Percentiles rank a stretch among this genome's conserved stretches.
These are phyloP conservation scores for Gnatocerus cornutus DNA, from an alignment of 2,888 invertebrate species.

Conservation along the genomic window DNA sequence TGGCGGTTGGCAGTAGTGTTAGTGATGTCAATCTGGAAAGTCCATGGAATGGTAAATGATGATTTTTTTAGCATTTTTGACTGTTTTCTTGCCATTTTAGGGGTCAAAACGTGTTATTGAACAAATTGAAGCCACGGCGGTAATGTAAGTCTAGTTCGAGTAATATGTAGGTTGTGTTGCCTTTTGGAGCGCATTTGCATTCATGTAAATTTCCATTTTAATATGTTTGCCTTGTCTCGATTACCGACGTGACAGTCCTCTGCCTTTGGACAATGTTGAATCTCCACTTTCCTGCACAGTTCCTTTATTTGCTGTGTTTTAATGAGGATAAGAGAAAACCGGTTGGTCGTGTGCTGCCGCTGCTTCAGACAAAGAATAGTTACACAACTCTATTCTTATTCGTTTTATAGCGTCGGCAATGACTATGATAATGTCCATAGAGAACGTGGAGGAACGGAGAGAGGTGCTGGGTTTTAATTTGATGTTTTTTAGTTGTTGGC, in stretches of 20 bases:
- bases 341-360: conserved; percentile 48
- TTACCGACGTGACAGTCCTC: conserved; percentile 35
- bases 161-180: too few relatives aligned
- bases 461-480: background rate
- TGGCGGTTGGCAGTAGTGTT: too few relatives aligned
- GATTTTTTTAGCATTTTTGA: too few relatives aligned
- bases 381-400: conserved; percentile 32
- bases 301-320: conserved; percentile 29
- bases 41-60: too few relatives aligned
- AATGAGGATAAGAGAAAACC: conserved; percentile 33
- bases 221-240: conserved; percentile 7
- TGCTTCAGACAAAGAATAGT: conserved; percentile 46
- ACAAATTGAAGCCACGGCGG: too few relatives aligned
- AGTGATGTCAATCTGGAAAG: too few relatives aligned
- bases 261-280: conserved; percentile 15
- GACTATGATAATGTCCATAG: background rate
- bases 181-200: too few relatives aligned
- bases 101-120: too few relatives aligned
- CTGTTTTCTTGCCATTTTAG: too few relatives aligned
- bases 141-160: too few relatives aligned
- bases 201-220: conserved; percentile 21
- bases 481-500: background rate
- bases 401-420: background rate
- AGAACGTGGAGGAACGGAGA: background rate
- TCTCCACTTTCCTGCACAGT: conserved; percentile 22